Evolutionary conservation across 2,888 invertebrate species (phyloP), one percentile per base, ranked within the genome.

Genomic region (Selenia dentaria): DNA sequence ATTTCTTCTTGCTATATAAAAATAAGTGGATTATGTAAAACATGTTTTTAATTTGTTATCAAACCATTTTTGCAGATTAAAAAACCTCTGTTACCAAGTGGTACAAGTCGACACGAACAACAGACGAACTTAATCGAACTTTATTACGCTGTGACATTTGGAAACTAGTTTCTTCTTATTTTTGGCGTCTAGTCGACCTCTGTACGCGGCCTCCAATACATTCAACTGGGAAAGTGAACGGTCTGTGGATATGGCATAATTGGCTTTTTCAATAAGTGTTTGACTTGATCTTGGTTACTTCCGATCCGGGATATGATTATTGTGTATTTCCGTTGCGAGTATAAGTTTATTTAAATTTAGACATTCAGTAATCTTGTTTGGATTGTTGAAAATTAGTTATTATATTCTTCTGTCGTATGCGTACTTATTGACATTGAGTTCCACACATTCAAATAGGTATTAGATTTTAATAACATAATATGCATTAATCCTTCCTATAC

Each of bases 181-280:
- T 48, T 78, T 67, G 72, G 75, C 71, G 73, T 80, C 83, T 70
- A 57, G 82, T 53, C 75, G 87, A 76, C 88, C 88, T 86, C 69
- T 70, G 60, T 41, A 57, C 65, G 66, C 67, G 71, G 67, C 73
- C 72, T 70, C 68, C 62, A 57, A 25, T 25, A 12, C 40, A 43
- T 26, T 34, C 44, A 48, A 32, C 45, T 34, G 32, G 38, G 28
- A 41, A 45, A 50, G 48, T 54, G 46, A 44, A 37, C 35, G 49
- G 37, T 28, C 11, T 25, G n/a, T 51, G 41, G 43, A 49, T 44
- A 35, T 16, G 48, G 40, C 20, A 50, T 38, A 31, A 13, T 41
- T 31, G 25, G 16, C 6, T 47, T 48, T 40, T 42, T 32, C 6
- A 42, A 8, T 6, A 2, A 25, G 39, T 46, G 38, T 33, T 26